phyloP scores from a whole-genome alignment of 2,113 vertebrate genomes.

The Cnemophilus loriae region DNA sequence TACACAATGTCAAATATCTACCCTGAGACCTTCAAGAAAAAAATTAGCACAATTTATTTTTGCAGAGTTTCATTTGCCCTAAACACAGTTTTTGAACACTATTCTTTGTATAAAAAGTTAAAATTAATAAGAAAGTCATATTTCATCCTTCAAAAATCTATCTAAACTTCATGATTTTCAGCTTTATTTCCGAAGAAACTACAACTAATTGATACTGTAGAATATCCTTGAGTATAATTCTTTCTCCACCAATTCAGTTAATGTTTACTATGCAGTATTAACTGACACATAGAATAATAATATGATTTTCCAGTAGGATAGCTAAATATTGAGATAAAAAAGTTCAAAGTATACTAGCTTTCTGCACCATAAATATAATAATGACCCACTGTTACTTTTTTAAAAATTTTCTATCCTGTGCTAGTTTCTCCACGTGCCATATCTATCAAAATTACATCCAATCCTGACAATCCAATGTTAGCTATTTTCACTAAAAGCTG shows the following conservation, averaged over 20 bases:
- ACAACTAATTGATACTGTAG: neutral
- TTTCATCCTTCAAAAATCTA: neutral
- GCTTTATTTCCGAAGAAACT: neutral
- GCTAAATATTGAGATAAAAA: neutral
- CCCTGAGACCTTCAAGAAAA: neutral
- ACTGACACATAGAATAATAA: neutral
- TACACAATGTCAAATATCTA: neutral
- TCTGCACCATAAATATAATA: neutral
- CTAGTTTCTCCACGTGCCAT: neutral
- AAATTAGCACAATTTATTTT: neutral
- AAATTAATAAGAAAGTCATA: neutral
- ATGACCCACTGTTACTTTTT: neutral
- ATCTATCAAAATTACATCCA: neutral
- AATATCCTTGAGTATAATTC: neutral
- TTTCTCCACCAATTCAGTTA: neutral
- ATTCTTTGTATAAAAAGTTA: neutral
- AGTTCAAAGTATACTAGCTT: neutral
- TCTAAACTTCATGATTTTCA: neutral
- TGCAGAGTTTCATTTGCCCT: neutral
- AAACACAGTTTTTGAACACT: neutral
- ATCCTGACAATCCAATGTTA: neutral
- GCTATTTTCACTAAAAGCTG: neutral
- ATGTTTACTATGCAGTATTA: neutral
- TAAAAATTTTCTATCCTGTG: accelerated
- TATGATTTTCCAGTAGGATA: neutral